Percentiles rank a stretch among this genome's conserved stretches.
Conservation (phyloP, 2,113 vertebrate genomes). For the Cinclus cinclus region DNA sequence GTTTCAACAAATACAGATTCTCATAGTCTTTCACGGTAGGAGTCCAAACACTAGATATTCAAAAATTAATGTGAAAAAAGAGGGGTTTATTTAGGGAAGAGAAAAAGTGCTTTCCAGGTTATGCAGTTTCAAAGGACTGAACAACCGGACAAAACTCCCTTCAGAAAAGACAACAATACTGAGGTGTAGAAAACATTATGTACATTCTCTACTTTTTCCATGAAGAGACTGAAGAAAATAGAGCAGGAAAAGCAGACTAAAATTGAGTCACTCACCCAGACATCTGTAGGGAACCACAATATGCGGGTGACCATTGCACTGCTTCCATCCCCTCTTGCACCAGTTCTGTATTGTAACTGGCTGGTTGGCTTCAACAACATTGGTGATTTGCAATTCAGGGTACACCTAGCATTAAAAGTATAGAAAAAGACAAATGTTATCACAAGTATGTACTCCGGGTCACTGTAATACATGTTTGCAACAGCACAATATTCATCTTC, state of each 20-base stretch:
- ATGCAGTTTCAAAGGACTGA: neutral
- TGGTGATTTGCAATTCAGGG: slow-evolving; percentile 96
- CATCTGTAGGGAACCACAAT: slow-evolving; percentile 98
- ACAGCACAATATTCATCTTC: neutral
- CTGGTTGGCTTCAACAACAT: slow-evolving; percentile 97
- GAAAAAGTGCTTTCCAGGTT: neutral
- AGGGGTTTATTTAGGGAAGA: neutral
- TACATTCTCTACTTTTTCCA: neutral
- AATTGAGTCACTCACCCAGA: slow-evolving; percentile 79
- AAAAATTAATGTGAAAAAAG: neutral
- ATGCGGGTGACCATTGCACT: slow-evolving; percentile 88
- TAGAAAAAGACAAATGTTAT: slow-evolving; percentile 1
- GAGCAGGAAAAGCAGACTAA: neutral
- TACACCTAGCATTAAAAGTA: slow-evolving; percentile 81
- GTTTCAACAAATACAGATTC: neutral
- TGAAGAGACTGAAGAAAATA: neutral
- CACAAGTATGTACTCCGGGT: neutral
- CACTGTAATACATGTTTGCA: neutral
- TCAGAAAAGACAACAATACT: neutral
- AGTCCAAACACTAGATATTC: neutral
- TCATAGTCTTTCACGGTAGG: neutral
- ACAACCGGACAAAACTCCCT: neutral
- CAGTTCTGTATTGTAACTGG: slow-evolving; percentile 96
- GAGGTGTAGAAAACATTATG: neutral
- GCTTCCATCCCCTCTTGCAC: slow-evolving; percentile 94